These are phyloP conservation scores for Leucozona laternaria DNA, from an alignment of 2,888 invertebrate species.

Conservation along the genomic window DNA sequence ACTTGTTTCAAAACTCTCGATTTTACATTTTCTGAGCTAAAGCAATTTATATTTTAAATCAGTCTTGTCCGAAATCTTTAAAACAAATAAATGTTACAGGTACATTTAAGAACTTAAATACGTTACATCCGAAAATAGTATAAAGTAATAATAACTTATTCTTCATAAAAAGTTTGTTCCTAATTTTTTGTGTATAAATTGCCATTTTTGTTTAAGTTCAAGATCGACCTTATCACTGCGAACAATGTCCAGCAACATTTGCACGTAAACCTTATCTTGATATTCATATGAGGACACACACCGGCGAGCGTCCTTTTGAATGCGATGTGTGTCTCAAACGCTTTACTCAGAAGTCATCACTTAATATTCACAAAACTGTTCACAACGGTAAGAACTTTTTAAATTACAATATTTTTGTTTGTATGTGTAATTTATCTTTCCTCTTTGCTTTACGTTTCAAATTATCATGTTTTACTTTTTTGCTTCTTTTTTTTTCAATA, in stretches of 20 bases:
- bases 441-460: not conserved
- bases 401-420: conserved; percentile 1
- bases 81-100: not conserved
- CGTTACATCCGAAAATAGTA: conserved; percentile 30
- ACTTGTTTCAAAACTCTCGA: not conserved
- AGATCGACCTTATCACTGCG: conserved; percentile 84
- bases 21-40: not conserved
- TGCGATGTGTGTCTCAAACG: conserved; percentile 91
- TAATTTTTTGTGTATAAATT: not conserved
- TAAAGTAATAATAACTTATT: too few relatives aligned
- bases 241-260: conserved; percentile 86
- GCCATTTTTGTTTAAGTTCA: conserved; percentile 75
- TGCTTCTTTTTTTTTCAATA: conserved; percentile 29
- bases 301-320: conserved; percentile 85
- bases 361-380: conserved; percentile 87
- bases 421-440: not conserved
- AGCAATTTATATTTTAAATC: not conserved
- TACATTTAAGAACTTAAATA: not conserved
- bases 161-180: not conserved
- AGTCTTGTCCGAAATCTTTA: not conserved
- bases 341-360: conserved; percentile 92
- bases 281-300: conserved; percentile 88
- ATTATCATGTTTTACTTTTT: conserved; percentile 10
- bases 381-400: conserved; percentile 77
- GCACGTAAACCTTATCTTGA: conserved; percentile 87